Percentiles rank a stretch among this genome's conserved stretches.
phyloP scores from a whole-genome alignment of 2,797 vertebrate species.

The Poeciliopsis gracilis region DNA sequence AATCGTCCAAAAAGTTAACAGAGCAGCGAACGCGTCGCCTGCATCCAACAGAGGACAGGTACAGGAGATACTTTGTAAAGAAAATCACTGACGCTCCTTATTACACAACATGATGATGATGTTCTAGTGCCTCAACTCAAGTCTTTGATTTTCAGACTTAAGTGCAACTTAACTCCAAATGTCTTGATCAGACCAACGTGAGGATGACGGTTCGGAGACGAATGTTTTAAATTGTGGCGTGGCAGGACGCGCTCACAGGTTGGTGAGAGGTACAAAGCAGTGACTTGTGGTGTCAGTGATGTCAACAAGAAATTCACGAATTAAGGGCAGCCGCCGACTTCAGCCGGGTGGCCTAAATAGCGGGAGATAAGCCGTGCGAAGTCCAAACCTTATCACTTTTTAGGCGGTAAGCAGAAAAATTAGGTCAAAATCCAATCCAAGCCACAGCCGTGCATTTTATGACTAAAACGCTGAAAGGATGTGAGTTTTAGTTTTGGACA shows the following conservation, averaged over 20 bases:
- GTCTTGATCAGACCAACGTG: neutral
- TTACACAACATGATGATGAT: too few relatives aligned
- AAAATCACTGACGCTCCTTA: too few relatives aligned
- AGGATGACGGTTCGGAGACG: neutral
- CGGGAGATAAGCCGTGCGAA: conserved; percentile 48
- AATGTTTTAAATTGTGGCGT: neutral
- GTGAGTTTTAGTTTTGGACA: neutral
- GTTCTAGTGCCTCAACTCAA: too few relatives aligned
- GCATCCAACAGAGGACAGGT: too few relatives aligned
- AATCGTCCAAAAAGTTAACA: neutral
- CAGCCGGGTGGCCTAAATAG: conserved; percentile 66
- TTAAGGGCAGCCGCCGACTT: conserved; percentile 53
- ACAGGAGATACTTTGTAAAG: too few relatives aligned
- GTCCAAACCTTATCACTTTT: conserved; percentile 41
- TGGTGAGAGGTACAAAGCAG: neutral
- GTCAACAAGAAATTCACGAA: conserved; percentile 41
- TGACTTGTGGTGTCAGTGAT: conserved; percentile 9
- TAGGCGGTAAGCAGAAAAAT: conserved; percentile 18
- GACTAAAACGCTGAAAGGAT: conserved; percentile 17
- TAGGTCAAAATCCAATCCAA: conserved; percentile 14
- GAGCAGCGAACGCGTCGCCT: too few relatives aligned
- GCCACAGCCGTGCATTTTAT: neutral
- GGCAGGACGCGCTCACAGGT: neutral
- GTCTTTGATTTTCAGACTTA: too few relatives aligned
- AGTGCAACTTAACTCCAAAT: neutral